Evolutionary conservation across 2,888 invertebrate species (phyloP), one percentile per base, ranked within the genome.

Genomic region (Caenorhabditis wallacei): DNA sequence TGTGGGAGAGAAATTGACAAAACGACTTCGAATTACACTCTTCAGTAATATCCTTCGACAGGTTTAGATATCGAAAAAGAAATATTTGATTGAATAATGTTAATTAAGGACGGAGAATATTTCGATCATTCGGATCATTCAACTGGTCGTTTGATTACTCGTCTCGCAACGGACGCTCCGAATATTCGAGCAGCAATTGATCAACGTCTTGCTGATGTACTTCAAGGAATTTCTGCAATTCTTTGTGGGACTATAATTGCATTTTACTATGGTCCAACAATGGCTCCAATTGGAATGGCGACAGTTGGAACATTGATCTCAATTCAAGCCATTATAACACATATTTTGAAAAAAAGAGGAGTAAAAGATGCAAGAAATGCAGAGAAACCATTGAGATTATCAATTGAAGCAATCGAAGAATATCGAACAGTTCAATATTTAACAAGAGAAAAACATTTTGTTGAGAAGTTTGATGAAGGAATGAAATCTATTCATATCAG

Each of bases 151-250:
- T 81, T 93, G 40, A 90, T 92, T 16, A 92, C 92, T 0, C 87
- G 92, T 64, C 87, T 93, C 37, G 92, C 93, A 10, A 89, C 92
- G 59, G 93, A 93, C 87, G 92, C 93, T 24, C 92, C 93, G 11
- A 90, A 93, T 64, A 91, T 93, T 8, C 92, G 93, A 90, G 88
- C 88, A 37, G 88, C 88, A 0, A 85, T 89, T 18, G 89, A 89
- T 66, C 89, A 89, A 63, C 82, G 89, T 26, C 80, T 89, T 7
- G 87, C 88, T 1, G 89, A 89, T 66, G 88, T 89, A 0, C 40
- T 89, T 8, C 85, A 87, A 68, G 80, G 86, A 5, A 43, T 89
- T 22, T 80, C 87, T 8, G 80, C 88, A 5, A 68, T 90, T 16
- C 24, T 85, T 16, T 83, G 83, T 43, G 89, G 90, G 10, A 72